A percentile compares a stretch with the other conserved stretches of the same genome.
These are phyloP conservation scores for Cavia aperea DNA, from an alignment of 2,113 vertebrate species.

Conservation along the genomic window DNA sequence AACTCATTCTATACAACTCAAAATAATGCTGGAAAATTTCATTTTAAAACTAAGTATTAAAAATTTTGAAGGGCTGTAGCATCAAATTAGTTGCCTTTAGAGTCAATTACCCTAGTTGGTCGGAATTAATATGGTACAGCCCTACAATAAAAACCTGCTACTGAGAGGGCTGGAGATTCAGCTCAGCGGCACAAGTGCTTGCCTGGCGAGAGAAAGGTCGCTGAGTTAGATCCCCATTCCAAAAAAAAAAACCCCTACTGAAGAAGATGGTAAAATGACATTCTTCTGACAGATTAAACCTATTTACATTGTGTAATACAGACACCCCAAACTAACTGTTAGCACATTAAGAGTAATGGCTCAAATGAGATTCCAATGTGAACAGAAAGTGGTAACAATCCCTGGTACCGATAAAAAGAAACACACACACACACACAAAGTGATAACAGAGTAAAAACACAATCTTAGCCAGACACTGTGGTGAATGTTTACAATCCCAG, in stretches of 20 bases:
- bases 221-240: no score
- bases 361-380: background rate
- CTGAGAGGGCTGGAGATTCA: background rate
- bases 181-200: no score
- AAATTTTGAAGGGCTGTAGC: conserved; percentile 18
- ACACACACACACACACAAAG: no score
- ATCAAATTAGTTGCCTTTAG: conserved; percentile 1
- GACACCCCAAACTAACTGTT: background rate
- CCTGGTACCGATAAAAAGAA: no score
- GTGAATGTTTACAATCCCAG: background rate
- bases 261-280: background rate
- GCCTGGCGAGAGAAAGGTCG: no score
- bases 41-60: conserved; percentile 26
- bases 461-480: background rate
- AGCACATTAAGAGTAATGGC: background rate
- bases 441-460: background rate
- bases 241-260: background rate
- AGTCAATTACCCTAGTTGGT: background rate
- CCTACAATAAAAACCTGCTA: conserved; percentile 29
- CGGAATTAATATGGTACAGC: background rate
- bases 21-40: conserved; percentile 34
- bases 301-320: background rate
- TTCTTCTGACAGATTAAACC: conserved; percentile 4
- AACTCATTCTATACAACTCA: conserved; percentile 16
- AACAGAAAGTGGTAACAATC: background rate